Base-by-base conservation (phyloP, 1,140 invertebrate species). In the Monomorium pharaonis region DNA sequence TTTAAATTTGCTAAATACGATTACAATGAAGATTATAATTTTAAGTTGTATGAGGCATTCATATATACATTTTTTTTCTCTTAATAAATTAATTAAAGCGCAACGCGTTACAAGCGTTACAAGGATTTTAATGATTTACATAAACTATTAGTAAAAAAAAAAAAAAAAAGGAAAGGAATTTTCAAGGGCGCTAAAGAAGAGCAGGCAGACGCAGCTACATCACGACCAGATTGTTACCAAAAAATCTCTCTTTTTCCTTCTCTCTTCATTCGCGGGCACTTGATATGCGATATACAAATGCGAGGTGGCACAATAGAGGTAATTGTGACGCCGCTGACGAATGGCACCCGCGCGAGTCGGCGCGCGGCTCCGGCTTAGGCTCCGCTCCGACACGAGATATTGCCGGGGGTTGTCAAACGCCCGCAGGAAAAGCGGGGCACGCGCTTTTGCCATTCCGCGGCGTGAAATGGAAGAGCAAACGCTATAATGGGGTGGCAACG, bases 401-500 rank as follows among this genome's bases (percentile, higher is more conserved):
- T 67, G 78, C 18, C 67, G 78, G 78, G 78, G 78, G 69, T 77
- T 69, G 84, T 89, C 77, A 70, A 78, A 74, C 42, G 54, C 54
- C 44, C 63, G 62, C 70, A 84, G 84, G 84, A 88, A 88, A 89
- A 90, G 78, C 91, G 74, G 89, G 88, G 85, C 90, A 90, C 90
- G 92, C 92, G 89, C 88, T 91, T 87, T 89, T 88, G 84, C 88
- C 91, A 83, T 91, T 92, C 88, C 83, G 87, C 89, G 75, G 33
- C 74, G 88, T 88, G 92, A 93, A 93, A 93, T 93, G 92, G 91
- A 94, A 93, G 93, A 92, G 87, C 93, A 91, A 93, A 93, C 85
- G 91, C 86, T 93, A 90, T 94, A 94, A 95, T 94, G 89, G 94
- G 93, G 94, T 94, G 93, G 91, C 92, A 95, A 95, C 94, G 94